Conservation (phyloP, 92 coral and sea anemone genomes). For the Siderastrea radians region DNA sequence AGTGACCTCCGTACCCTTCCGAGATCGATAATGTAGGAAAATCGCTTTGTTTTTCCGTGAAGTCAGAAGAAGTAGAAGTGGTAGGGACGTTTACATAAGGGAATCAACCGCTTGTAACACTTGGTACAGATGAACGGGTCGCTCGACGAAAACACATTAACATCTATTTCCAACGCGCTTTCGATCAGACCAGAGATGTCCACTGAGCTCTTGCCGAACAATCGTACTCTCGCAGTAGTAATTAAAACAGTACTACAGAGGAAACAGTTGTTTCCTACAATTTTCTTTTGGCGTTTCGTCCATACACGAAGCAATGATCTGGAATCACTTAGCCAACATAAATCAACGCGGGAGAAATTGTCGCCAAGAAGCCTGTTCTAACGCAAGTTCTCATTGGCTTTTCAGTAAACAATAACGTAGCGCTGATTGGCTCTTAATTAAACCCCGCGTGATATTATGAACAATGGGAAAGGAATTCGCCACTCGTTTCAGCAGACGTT, state of each 20-base stretch:
- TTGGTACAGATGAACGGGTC: conserved; percentile 36
- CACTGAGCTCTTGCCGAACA: conserved; percentile 53
- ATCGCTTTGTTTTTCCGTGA: not conserved
- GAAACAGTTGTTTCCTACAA: conserved; percentile 36
- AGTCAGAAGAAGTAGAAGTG: conserved; percentile 63
- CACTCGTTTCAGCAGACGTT: too few species aligned
- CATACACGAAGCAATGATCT: conserved; percentile 16
- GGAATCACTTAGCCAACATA: conserved; percentile 8
- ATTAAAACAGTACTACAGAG: conserved; percentile 23
- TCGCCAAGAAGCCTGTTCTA: not conserved
- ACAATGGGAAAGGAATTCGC: too few species aligned
- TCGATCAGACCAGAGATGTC: conserved; percentile 33
- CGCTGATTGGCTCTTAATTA: not conserved
- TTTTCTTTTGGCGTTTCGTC: conserved; percentile 32
- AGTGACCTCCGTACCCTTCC: not conserved
- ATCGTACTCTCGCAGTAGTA: conserved; percentile 9
- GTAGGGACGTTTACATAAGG: conserved; percentile 31
- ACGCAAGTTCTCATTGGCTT: conserved; percentile 26
- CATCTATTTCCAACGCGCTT: conserved; percentile 34
- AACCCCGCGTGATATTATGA: too few species aligned
- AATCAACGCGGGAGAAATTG: not conserved
- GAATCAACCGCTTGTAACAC: too few species aligned
- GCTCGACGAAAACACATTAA: conserved; percentile 32
- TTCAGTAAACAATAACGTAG: conserved; percentile 1
- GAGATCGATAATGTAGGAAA: not conserved